Percentiles rank a stretch among this genome's conserved stretches.
Conservation (phyloP, 2,113 vertebrate genomes). For the Lipophrys pholis region DNA sequence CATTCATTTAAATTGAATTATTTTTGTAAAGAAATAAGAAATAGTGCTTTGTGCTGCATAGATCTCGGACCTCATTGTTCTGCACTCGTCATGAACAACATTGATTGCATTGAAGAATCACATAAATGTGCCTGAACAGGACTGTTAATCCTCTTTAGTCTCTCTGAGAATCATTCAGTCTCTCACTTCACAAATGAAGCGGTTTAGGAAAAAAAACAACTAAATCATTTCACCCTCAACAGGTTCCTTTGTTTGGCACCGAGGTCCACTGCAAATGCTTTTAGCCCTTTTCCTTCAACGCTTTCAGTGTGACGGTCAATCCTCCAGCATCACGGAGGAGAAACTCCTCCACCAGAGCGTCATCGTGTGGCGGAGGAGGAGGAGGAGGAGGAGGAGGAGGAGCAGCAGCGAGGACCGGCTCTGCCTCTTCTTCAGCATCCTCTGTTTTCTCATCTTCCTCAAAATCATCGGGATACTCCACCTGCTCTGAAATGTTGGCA, state of each 20-base stretch:
- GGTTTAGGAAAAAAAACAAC: not conserved
- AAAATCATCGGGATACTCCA: slow-evolving; percentile 85
- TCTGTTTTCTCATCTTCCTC: slow-evolving; percentile 79
- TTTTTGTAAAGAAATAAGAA: not conserved
- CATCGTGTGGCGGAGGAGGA: slow-evolving; percentile 50
- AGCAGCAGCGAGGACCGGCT: slow-evolving; percentile 41
- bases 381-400: slow-evolving; percentile 40
- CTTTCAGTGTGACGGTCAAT: slow-evolving; percentile 73
- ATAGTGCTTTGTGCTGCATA: not conserved
- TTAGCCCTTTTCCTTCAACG: slow-evolving; percentile 74
- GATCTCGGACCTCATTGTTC: not conserved
- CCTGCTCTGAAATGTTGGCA: slow-evolving; percentile 45
- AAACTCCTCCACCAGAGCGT: slow-evolving; percentile 69
- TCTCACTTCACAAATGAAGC: too few species aligned
- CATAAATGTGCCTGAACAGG: not conserved
- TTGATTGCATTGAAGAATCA: too few species aligned
- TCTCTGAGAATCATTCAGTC: slow-evolving; percentile 2
- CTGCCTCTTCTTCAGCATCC: slow-evolving; percentile 61
- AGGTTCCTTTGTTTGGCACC: not conserved
- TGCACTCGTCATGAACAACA: not conserved
- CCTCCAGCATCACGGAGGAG: slow-evolving; percentile 69
- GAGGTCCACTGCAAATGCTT: not conserved
- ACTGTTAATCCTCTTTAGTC: slow-evolving; percentile 14
- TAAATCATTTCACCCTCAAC: too few species aligned
- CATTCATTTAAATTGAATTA: not conserved